Evolutionary conservation across 2,888 invertebrate genomes (phyloP).

Genomic region (Hybos culiciformis): DNA sequence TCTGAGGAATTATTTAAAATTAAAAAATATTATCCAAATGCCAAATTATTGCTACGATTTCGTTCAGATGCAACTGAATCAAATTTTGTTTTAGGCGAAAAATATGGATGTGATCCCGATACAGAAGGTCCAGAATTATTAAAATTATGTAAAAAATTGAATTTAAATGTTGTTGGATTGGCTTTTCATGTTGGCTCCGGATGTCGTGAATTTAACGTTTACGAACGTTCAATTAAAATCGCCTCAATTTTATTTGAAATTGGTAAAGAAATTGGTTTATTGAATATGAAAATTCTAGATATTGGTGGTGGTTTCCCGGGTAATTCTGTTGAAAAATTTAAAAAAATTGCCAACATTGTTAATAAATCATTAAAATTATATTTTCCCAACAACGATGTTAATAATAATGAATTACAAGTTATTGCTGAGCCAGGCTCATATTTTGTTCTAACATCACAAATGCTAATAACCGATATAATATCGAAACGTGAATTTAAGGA

Average conservation of each 20-base stretch:
- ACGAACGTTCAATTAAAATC: slow-evolving; percentile 60
- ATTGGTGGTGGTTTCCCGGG: slow-evolving; percentile 93
- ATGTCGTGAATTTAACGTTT: slow-evolving; percentile 70
- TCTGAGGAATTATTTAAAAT: slow-evolving; percentile 78
- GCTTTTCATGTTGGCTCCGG: slow-evolving; percentile 96
- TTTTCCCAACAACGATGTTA: slow-evolving; percentile 57
- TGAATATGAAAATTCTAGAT: slow-evolving; percentile 60
- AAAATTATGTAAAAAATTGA: slow-evolving; percentile 57
- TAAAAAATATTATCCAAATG: slow-evolving; percentile 60
- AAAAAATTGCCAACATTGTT: slow-evolving; percentile 40
- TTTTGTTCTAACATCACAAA: slow-evolving; percentile 91
- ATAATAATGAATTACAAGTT: slow-evolving; percentile 42
- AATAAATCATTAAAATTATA: slow-evolving; percentile 64
- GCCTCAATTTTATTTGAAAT: slow-evolving; percentile 61
- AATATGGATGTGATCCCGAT: slow-evolving; percentile 80
- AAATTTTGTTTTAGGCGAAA: slow-evolving; percentile 81
- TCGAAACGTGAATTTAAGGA: slow-evolving; percentile 46
- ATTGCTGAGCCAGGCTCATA: slow-evolving; percentile 96
- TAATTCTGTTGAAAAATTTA: slow-evolving; percentile 28
- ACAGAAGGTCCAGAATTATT: slow-evolving; percentile 62
- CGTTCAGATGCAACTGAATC: slow-evolving; percentile 73
- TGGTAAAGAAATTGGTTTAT: slow-evolving; percentile 57
- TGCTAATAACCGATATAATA: slow-evolving; percentile 77
- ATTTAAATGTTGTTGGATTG: slow-evolving; percentile 61
- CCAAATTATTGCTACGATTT: slow-evolving; percentile 75